phyloP scores from a whole-genome alignment of 2,888 invertebrate genomes.

The Hemithea aestivaria region DNA sequence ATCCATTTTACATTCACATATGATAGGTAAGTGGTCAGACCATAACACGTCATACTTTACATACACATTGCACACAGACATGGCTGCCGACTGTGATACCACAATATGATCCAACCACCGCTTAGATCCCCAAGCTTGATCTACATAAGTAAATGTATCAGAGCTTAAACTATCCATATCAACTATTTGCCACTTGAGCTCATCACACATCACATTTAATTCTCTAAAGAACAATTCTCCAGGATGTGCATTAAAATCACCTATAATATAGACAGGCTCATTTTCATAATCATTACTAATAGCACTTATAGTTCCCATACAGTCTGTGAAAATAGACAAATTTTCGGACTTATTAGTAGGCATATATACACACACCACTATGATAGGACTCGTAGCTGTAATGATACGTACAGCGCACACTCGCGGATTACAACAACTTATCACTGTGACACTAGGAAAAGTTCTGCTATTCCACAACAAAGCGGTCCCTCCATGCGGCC shows the following conservation, averaged over 20 bases:
- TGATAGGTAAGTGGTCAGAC: conserved; percentile 1
- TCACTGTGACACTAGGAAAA: not conserved
- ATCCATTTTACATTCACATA: not conserved
- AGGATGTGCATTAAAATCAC: conserved; percentile 8
- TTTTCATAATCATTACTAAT: not conserved
- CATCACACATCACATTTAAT: not conserved
- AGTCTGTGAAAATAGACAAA: conserved; percentile 4
- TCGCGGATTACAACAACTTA: conserved; percentile 2
- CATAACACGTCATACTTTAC: conserved; percentile 1
- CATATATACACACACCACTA: not conserved
- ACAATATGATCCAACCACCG: conserved; percentile 3
- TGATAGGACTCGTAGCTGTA: conserved; percentile 7
- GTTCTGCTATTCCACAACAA: not conserved
- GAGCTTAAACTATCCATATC: not conserved
- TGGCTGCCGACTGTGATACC: not conserved
- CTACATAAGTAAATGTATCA: not conserved
- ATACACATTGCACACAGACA: not conserved
- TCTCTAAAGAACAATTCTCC: conserved; percentile 2
- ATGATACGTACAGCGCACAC: conserved; percentile 16
- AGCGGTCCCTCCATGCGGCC: not conserved
- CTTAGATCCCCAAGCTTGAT: not conserved
- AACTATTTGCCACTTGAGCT: not conserved
- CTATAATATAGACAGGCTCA: conserved; percentile 1
- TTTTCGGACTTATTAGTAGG: no score
- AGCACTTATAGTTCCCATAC: conserved; percentile 1